These are phyloP conservation scores for Halictus quadricinctus DNA, from an alignment of 2,888 invertebrate genomes.

Conservation along the genomic window DNA sequence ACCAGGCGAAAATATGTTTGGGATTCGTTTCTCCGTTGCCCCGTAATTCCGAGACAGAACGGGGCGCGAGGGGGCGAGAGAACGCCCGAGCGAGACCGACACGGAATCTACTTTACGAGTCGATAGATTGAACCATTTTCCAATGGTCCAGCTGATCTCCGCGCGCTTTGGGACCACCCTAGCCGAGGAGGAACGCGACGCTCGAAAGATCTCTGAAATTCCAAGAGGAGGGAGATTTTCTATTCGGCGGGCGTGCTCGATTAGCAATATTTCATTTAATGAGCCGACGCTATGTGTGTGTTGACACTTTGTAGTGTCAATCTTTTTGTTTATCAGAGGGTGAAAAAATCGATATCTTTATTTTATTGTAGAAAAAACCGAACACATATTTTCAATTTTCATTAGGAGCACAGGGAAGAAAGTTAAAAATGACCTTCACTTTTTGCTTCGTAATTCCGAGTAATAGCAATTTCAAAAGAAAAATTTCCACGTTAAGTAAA, in stretches of 20 bases:
- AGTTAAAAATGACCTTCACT: too few relatives aligned
- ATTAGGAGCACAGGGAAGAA: too few relatives aligned
- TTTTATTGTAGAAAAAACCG: too few relatives aligned
- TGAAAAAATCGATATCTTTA: too few relatives aligned
- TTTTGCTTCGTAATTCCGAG: background rate
- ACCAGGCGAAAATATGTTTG: slow-evolving; percentile 81
- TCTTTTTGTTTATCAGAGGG: background rate
- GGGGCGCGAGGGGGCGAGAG: slow-evolving; percentile 26
- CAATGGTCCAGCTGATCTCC: slow-evolving; percentile 41
- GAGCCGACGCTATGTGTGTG: background rate
- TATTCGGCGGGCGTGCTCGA: background rate
- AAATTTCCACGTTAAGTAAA: too few relatives aligned
- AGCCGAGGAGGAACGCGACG: background rate
- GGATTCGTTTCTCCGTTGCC: slow-evolving; percentile 66
- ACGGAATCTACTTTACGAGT: slow-evolving; percentile 77
- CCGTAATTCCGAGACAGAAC: slow-evolving; percentile 27
- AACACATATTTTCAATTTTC: too few relatives aligned
- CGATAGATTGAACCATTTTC: slow-evolving; percentile 64
- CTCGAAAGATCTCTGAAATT: background rate
- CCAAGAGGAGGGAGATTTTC: background rate
- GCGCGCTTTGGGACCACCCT: background rate
- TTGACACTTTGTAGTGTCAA: background rate
- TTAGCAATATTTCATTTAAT: background rate
- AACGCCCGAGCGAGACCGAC: slow-evolving; percentile 61
- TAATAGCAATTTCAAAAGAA: background rate